Percentiles rank a stretch among this genome's conserved stretches.
Conservation (phyloP, 2,888 invertebrate genomes). For the Metacarcinus magister region DNA sequence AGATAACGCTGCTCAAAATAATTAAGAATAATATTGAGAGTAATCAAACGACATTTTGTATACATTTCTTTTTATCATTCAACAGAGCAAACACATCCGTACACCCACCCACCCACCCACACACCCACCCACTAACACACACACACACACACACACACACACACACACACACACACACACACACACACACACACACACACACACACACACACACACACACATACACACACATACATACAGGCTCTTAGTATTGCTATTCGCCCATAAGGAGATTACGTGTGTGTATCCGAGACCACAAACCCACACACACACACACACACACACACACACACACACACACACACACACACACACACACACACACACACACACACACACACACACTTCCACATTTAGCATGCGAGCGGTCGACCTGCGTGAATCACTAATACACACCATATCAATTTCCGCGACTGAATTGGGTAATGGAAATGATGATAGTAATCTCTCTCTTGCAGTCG, state of each 20-base stretch:
- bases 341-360: constrained; percentile 44
- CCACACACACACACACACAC: too few relatives aligned
- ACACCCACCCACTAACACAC: too few relatives aligned
- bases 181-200: too few relatives aligned
- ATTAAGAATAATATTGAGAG: neutral
- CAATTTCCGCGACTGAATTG: constrained; percentile 45
- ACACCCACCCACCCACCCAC: too few relatives aligned
- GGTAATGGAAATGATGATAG: constrained; percentile 36
- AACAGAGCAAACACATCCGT: neutral
- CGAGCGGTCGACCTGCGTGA: neutral
- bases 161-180: neutral
- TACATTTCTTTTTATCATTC: neutral
- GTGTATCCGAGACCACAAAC: neutral
- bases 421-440: constrained; percentile 41
- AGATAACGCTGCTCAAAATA: neutral
- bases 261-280: neutral
- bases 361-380: constrained; percentile 26
- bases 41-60: neutral
- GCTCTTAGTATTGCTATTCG: neutral
- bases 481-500: neutral
- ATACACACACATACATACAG: neutral
- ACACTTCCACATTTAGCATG: neutral
- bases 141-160: neutral
- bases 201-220: constrained; percentile 18
- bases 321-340: constrained; percentile 9